These are phyloP conservation scores for Stomatorhinus walkeri DNA, from an alignment of 2,797 vertebrate genomes.

Conservation along the genomic window DNA sequence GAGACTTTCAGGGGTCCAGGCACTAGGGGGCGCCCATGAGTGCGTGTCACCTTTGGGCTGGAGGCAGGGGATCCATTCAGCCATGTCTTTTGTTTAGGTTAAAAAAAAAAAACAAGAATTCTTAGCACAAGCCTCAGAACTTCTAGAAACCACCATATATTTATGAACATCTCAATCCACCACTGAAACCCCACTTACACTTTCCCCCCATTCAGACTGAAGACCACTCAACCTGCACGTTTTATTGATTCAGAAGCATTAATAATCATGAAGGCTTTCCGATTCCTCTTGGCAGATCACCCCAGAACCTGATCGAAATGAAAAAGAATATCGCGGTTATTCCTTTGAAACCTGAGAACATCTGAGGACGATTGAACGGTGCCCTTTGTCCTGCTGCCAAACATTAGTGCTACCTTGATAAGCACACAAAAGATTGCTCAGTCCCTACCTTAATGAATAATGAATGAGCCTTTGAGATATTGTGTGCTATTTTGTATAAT, in stretches of 20 bases:
- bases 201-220: neutral
- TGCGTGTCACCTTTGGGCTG: neutral
- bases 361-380: neutral
- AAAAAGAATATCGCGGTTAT: neutral
- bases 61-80: neutral
- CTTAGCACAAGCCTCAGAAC: neutral
- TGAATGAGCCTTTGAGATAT: neutral
- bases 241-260: neutral
- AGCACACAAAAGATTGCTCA: neutral
- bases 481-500: neutral
- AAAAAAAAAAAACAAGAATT: neutral
- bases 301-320: neutral
- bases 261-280: neutral
- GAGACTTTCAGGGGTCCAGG: neutral
- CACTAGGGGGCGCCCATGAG: neutral
- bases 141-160: neutral
- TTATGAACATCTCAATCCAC: neutral
- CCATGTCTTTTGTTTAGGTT: neutral
- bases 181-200: neutral
- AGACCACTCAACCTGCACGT: neutral
- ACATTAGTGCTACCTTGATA: neutral
- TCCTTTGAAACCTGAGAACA: slow-evolving; percentile 10
- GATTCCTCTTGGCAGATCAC: neutral
- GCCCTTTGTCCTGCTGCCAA: neutral
- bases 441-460: slow-evolving; percentile 2